Conservation (phyloP, 2,888 invertebrate genomes). For the Stenurella melanura region DNA sequence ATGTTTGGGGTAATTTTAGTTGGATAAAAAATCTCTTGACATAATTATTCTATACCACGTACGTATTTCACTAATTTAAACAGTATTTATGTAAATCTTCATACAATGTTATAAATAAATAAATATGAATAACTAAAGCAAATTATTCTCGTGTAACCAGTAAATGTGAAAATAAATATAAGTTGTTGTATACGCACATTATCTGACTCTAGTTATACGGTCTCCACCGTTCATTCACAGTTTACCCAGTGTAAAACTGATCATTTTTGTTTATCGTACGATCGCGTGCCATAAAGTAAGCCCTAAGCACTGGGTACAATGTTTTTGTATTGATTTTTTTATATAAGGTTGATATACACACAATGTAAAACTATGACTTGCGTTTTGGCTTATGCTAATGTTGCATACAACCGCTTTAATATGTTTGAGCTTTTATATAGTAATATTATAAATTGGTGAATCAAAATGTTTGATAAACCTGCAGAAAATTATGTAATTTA, state of each 20-base stretch:
- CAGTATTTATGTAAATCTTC: no score
- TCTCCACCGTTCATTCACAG: slow-evolving; percentile 27
- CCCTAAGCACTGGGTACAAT: slow-evolving; percentile 4
- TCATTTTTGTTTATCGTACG: slow-evolving; percentile 7
- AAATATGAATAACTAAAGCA: background rate
- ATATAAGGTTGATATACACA: slow-evolving; percentile 11
- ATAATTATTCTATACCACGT: no score
- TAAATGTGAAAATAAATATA: slow-evolving; percentile 23
- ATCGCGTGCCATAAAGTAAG: slow-evolving; percentile 14
- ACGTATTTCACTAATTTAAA: no score
- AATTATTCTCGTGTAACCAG: background rate
- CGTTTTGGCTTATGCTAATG: slow-evolving; percentile 1
- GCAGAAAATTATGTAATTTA: background rate
- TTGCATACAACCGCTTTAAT: background rate
- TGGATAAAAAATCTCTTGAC: no score
- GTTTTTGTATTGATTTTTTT: slow-evolving; percentile 36
- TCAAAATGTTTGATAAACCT: background rate
- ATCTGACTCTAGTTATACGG: slow-evolving; percentile 13
- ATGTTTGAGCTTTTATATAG: background rate
- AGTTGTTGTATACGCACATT: background rate
- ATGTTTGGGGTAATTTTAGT: no score
- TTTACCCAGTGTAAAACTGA: slow-evolving; percentile 2
- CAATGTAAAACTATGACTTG: slow-evolving; percentile 8
- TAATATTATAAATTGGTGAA: background rate
- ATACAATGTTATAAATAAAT: no score